Percentiles rank a stretch among this genome's conserved stretches.
Evolutionary conservation across 2,888 invertebrate species (phyloP).

Genomic region (Erpobdella octoculata): DNA sequence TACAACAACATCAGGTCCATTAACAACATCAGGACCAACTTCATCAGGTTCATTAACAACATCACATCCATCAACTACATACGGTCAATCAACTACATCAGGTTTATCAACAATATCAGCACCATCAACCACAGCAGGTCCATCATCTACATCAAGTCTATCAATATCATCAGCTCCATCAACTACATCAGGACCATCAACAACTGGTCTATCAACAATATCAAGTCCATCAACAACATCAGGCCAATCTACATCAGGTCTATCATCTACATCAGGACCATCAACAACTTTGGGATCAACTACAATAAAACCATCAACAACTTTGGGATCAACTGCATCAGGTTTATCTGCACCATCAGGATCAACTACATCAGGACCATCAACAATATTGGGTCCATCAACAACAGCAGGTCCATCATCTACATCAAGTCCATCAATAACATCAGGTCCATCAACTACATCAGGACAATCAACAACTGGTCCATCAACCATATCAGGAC

Average conservation of each 20-base stretch:
- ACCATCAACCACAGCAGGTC: not conserved
- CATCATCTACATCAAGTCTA: not conserved
- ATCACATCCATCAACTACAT: not conserved
- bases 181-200: not conserved
- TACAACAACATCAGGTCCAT: not conserved
- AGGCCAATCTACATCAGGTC: not conserved
- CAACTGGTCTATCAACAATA: not conserved
- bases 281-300: not conserved
- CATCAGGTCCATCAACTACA: not conserved
- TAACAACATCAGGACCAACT: not conserved
- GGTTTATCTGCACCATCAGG: not conserved
- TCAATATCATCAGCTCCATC: not conserved
- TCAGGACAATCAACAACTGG: not conserved
- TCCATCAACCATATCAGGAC: too few relatives aligned
- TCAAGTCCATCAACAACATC: not conserved
- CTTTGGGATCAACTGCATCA: not conserved
- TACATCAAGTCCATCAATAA: not conserved
- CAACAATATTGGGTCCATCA: not conserved
- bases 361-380: not conserved
- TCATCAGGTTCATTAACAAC: not conserved
- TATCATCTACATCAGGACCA: not conserved
- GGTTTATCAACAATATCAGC: not conserved
- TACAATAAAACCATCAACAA: not conserved
- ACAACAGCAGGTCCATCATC: not conserved
- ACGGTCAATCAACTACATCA: not conserved